Evolutionary conservation across 2,797 vertebrate genomes (phyloP).

Genomic region (Catostomus latipinnis): DNA sequence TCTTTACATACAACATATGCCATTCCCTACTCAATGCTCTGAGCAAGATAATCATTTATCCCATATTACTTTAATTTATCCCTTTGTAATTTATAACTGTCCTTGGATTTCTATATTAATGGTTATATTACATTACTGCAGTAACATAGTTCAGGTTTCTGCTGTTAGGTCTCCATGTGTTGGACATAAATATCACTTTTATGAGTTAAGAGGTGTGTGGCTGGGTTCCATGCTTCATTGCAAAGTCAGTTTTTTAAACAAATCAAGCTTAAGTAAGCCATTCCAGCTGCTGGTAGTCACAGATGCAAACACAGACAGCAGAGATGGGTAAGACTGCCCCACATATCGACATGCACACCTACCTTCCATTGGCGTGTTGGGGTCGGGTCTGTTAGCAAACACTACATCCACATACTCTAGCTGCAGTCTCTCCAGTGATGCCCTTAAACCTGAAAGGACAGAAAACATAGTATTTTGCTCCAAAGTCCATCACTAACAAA

Average conservation of each 20-base stretch:
- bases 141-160: too few relatives aligned
- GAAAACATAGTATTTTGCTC: background rate
- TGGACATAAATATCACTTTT: too few relatives aligned
- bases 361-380: slow-evolving; percentile 97
- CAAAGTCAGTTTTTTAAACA: slow-evolving; percentile 10
- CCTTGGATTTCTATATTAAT: background rate
- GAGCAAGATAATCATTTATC: background rate
- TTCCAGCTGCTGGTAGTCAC: slow-evolving; percentile 8
- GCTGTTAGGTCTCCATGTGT: too few relatives aligned
- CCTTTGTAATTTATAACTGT: background rate
- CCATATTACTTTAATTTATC: background rate
- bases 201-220: background rate
- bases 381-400: slow-evolving; percentile 92
- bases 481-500: too few relatives aligned
- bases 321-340: background rate
- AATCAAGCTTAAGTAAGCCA: slow-evolving; percentile 32
- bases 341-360: slow-evolving; percentile 50
- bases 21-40: background rate
- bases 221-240: slow-evolving; percentile 19
- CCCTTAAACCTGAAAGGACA: slow-evolving; percentile 82
- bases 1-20: slow-evolving; percentile 14
- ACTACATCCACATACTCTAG: slow-evolving; percentile 94
- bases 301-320: background rate
- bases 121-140: background rate
- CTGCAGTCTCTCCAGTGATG: slow-evolving; percentile 89